Evolutionary conservation across 2,888 invertebrate species (phyloP).

Genomic region (Drosophila multiciliata): DNA sequence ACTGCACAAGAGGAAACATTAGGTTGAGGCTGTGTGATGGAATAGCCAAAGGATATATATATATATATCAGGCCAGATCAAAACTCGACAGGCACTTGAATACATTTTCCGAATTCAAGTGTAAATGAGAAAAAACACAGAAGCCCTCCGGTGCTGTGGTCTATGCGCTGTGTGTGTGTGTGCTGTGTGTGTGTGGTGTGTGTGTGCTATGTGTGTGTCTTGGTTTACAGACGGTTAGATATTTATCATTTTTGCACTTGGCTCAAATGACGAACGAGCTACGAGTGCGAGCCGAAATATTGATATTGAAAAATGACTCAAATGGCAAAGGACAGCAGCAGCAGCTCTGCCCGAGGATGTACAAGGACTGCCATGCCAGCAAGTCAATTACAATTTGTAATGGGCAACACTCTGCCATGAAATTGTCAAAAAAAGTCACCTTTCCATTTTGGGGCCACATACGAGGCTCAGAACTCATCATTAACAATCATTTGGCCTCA

Average conservation of each 20-base stretch:
- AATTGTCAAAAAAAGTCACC: slow-evolving; percentile 47
- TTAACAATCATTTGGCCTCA: slow-evolving; percentile 40
- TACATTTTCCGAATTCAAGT: slow-evolving; percentile 49
- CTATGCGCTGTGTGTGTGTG: neutral
- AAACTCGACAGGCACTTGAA: slow-evolving; percentile 54
- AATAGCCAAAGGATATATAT: slow-evolving; percentile 13
- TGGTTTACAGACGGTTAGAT: slow-evolving; percentile 35
- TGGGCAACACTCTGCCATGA: slow-evolving; percentile 38
- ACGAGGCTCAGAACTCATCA: slow-evolving; percentile 17
- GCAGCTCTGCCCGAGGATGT: slow-evolving; percentile 15
- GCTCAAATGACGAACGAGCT: slow-evolving; percentile 63
- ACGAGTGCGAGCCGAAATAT: slow-evolving; percentile 30
- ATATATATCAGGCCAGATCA: slow-evolving; percentile 5
- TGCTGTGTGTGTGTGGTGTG: neutral
- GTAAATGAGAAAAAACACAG: slow-evolving; percentile 70
- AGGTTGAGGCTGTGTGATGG: slow-evolving; percentile 10
- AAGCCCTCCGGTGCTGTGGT: neutral
- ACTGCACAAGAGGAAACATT: slow-evolving; percentile 65
- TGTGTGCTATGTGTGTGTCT: neutral
- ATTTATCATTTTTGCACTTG: slow-evolving; percentile 76
- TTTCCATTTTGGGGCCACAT: slow-evolving; percentile 21
- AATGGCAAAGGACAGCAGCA: slow-evolving; percentile 29
- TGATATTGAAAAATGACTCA: slow-evolving; percentile 66
- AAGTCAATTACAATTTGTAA: slow-evolving; percentile 63
- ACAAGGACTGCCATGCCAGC: slow-evolving; percentile 28